Conservation (phyloP, 1,140 invertebrate species). For the Theocolax elegans region DNA sequence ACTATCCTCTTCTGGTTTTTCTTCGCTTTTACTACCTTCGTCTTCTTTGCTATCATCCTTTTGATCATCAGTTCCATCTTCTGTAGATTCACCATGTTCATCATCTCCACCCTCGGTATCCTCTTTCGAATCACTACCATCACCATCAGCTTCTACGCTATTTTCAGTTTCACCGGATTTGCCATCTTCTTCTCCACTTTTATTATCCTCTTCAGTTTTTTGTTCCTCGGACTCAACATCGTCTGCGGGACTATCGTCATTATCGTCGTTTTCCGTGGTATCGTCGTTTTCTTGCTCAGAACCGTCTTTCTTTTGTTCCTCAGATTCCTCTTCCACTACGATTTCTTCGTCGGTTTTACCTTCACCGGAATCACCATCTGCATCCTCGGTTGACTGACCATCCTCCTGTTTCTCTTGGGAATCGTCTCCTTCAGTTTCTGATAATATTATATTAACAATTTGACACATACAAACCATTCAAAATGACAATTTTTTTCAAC, state of each 20-base stretch:
- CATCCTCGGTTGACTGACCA: slow-evolving; percentile 11
- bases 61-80: neutral
- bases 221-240: slow-evolving; percentile 31
- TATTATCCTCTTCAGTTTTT: slow-evolving; percentile 52
- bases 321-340: slow-evolving; percentile 40
- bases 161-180: no score
- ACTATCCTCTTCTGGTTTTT: slow-evolving; percentile 1
- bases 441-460: neutral
- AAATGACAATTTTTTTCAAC: no score
- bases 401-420: slow-evolving; percentile 19
- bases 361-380: slow-evolving; percentile 25
- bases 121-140: slow-evolving; percentile 39
- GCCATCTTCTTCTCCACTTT: slow-evolving; percentile 43
- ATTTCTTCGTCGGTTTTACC: slow-evolving; percentile 1
- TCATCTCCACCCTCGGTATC: slow-evolving; percentile 33
- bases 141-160: no score
- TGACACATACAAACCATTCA: neutral
- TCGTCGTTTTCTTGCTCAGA: slow-evolving; percentile 1
- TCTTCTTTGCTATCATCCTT: slow-evolving; percentile 8
- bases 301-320: slow-evolving; percentile 59
- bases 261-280: slow-evolving; percentile 4
- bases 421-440: slow-evolving; percentile 22
- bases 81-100: slow-evolving; percentile 14
- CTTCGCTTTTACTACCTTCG: slow-evolving; percentile 8
- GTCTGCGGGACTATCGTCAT: slow-evolving; percentile 38